phyloP scores from a whole-genome alignment of 2,888 invertebrate species.

The Petrophora chlorosata region DNA sequence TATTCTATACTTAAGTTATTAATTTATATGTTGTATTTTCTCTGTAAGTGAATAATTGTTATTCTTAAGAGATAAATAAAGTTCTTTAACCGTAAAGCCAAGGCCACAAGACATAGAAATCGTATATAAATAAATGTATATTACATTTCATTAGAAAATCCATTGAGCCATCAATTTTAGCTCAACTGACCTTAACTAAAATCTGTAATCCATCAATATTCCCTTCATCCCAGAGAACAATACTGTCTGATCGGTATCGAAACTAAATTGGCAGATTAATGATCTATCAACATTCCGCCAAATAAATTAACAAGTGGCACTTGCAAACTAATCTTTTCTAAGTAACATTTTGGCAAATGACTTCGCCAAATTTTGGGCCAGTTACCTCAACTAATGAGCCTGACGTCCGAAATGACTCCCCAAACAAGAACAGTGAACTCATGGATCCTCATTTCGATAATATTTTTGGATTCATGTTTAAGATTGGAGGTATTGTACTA shows the following conservation, averaged over 20 bases:
- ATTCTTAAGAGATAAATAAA: no score
- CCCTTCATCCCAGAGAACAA: constrained; percentile 17
- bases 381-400: constrained; percentile 80
- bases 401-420: constrained; percentile 74
- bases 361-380: constrained; percentile 72
- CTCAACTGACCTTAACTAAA: not conserved
- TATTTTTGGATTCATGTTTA: no score
- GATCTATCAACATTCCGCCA: constrained; percentile 33
- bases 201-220: constrained; percentile 3
- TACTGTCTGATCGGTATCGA: constrained; percentile 24
- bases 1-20: no score
- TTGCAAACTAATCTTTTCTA: constrained; percentile 53
- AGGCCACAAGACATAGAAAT: no score
- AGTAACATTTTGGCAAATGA: constrained; percentile 68
- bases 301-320: constrained; percentile 48
- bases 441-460: constrained; percentile 38
- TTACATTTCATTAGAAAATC: no score
- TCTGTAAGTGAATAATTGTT: no score
- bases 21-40: no score
- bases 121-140: no score
- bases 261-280: constrained; percentile 33
- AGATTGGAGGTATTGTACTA: no score
- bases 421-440: constrained; percentile 57
- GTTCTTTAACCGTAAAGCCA: no score
- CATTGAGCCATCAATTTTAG: no score